phyloP scores from a whole-genome alignment of 2,888 invertebrate genomes.

The Strigamia maritima region DNA sequence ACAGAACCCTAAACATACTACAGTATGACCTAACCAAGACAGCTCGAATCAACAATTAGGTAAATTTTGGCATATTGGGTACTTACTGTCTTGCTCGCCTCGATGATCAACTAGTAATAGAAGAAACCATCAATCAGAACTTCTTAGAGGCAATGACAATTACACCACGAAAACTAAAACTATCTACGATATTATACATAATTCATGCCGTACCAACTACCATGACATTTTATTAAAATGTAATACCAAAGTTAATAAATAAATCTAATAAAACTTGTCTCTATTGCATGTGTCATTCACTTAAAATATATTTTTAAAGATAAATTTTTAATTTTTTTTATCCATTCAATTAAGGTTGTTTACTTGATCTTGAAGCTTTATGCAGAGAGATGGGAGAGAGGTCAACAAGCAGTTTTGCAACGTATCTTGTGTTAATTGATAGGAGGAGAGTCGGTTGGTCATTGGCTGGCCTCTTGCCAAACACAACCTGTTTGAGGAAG shows the following conservation, averaged over 20 bases:
- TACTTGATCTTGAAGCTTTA: constrained; percentile 27
- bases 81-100: too few species aligned
- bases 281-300: neutral
- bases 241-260: neutral
- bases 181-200: neutral
- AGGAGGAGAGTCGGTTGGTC: constrained; percentile 29
- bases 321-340: neutral
- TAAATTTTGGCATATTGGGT: too few species aligned
- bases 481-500: constrained; percentile 34
- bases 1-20: too few species aligned
- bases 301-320: neutral
- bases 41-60: too few species aligned
- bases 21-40: too few species aligned
- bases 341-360: constrained; percentile 11
- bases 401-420: constrained; percentile 32
- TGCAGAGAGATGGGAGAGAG: constrained; percentile 30
- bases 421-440: constrained; percentile 35
- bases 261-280: neutral
- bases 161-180: too few species aligned
- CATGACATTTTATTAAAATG: neutral
- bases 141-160: neutral
- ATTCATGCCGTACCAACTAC: neutral
- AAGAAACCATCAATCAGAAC: neutral
- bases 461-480: constrained; percentile 36
- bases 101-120: neutral